Conservation (phyloP, 1,140 invertebrate genomes). For the Calephelis virginiensis region DNA sequence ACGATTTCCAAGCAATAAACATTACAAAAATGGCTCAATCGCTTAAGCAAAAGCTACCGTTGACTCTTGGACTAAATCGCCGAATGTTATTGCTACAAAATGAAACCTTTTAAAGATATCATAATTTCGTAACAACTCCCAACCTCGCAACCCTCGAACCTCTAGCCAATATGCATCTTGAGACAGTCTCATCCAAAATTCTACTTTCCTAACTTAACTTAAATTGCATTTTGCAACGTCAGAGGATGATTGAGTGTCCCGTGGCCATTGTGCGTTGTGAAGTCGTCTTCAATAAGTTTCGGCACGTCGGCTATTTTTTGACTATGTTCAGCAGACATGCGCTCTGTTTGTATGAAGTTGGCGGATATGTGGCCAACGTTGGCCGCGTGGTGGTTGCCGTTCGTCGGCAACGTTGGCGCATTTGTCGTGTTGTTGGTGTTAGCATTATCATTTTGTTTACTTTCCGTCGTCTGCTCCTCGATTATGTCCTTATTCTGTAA, state of each 20-base stretch:
- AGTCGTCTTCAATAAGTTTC: slow-evolving; percentile 50
- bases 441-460: slow-evolving; percentile 47
- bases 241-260: slow-evolving; percentile 48
- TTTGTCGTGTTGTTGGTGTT: slow-evolving; percentile 51
- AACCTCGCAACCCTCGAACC: slow-evolving; percentile 9
- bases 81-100: slow-evolving; percentile 6
- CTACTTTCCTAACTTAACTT: slow-evolving; percentile 29
- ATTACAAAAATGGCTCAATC: not conserved
- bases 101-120: slow-evolving; percentile 8
- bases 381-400: no score
- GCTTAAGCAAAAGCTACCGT: not conserved
- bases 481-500: slow-evolving; percentile 57
- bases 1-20: not conserved
- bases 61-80: slow-evolving; percentile 6
- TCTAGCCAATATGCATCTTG: slow-evolving; percentile 62
- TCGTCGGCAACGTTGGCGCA: slow-evolving; percentile 29
- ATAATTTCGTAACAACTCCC: slow-evolving; percentile 15
- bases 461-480: slow-evolving; percentile 48
- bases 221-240: slow-evolving; percentile 67
- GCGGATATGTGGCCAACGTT: slow-evolving; percentile 48
- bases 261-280: slow-evolving; percentile 65
- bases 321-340: slow-evolving; percentile 27
- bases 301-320: not conserved
- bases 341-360: slow-evolving; percentile 56
- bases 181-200: slow-evolving; percentile 31